Conservation (phyloP, 2,113 vertebrate genomes). For the Atherinomorus stipes region DNA sequence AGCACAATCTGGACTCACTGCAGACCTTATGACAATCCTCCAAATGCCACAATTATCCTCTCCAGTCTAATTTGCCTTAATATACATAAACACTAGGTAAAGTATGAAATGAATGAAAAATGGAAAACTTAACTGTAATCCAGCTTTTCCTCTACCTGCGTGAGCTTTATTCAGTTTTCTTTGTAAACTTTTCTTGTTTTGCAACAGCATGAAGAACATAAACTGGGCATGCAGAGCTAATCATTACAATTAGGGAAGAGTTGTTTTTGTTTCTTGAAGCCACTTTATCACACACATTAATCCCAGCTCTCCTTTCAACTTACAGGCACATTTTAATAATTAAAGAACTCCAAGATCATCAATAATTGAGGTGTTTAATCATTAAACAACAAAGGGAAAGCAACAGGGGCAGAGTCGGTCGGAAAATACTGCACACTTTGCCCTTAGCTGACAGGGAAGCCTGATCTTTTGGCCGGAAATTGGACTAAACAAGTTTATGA, state of each 20-base stretch:
- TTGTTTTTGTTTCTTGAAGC: conserved; percentile 33
- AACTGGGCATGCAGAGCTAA: conserved; percentile 36
- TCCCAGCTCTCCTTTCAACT: conserved; percentile 58
- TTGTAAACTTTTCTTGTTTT: neutral
- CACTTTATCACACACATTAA: conserved; percentile 67
- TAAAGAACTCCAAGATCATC: conserved; percentile 67
- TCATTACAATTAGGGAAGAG: conserved; percentile 69
- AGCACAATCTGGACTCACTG: too few relatives aligned
- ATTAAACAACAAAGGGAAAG: conserved; percentile 75
- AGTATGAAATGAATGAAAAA: too few relatives aligned
- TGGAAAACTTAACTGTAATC: too few relatives aligned
- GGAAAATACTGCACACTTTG: conserved; percentile 44
- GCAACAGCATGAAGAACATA: conserved; percentile 17
- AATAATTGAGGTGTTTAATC: conserved; percentile 79
- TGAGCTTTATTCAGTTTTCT: neutral
- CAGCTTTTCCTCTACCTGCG: too few relatives aligned
- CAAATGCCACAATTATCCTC: too few relatives aligned
- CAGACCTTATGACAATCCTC: too few relatives aligned
- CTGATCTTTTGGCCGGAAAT: conserved; percentile 46
- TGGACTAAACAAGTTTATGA: conserved; percentile 50
- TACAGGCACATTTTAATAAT: conserved; percentile 78
- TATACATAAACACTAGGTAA: too few relatives aligned
- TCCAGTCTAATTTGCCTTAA: too few relatives aligned
- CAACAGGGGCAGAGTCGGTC: conserved; percentile 45
- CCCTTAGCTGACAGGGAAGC: conserved; percentile 30